phyloP scores from a whole-genome alignment of 2,888 invertebrate species.

The Orthosia incerta region DNA sequence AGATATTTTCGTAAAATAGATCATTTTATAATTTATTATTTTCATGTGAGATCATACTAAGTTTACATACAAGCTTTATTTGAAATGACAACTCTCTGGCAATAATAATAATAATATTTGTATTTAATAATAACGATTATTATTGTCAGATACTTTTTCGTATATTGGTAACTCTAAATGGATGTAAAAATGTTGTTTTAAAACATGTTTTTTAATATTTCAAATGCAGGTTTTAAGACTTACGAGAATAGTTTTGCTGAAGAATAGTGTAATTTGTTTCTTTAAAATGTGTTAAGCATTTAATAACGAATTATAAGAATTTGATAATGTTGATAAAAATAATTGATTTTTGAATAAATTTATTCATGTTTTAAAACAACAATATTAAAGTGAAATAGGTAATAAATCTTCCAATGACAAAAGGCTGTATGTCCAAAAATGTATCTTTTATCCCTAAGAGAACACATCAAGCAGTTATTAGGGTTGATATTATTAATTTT shows the following conservation, averaged over 20 bases:
- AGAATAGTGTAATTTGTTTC: neutral
- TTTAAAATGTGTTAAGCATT: neutral
- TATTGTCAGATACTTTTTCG: conserved; percentile 47
- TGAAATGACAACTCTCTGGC: conserved; percentile 33
- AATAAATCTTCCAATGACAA: conserved; percentile 44
- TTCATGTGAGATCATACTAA: conserved; percentile 66
- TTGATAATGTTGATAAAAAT: neutral
- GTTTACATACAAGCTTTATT: conserved; percentile 50
- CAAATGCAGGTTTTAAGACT: neutral
- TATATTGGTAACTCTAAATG: conserved; percentile 37
- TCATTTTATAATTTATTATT: conserved; percentile 39
- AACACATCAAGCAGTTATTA: conserved; percentile 64
- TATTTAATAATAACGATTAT: conserved; percentile 47
- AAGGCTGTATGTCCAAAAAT: conserved; percentile 54
- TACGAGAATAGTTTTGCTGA: neutral
- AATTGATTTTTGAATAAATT: neutral
- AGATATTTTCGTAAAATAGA: conserved; percentile 58
- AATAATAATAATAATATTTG: conserved; percentile 53
- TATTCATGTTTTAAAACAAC: conserved; percentile 45
- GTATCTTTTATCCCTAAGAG: conserved; percentile 47
- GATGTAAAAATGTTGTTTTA: conserved; percentile 33
- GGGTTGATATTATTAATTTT: conserved; percentile 41
- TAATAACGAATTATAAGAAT: neutral
- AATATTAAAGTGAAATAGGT: conserved; percentile 15
- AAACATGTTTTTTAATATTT: conserved; percentile 22